Evolutionary conservation across 1,140 invertebrate genomes (phyloP).

Genomic region (Anastrepha obliqua): DNA sequence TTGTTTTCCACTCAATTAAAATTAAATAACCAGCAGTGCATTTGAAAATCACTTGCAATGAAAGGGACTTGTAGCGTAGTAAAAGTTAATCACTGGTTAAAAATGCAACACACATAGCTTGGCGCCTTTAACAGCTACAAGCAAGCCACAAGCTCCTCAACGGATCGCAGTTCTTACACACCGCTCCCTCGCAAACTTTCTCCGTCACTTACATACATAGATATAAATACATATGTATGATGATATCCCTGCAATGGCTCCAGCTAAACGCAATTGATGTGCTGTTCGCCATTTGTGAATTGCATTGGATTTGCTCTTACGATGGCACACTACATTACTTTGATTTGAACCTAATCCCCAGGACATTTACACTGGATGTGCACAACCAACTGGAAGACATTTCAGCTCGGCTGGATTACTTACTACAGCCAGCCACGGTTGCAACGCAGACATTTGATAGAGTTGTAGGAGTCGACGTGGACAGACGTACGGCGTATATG

Average conservation of each 20-base stretch:
- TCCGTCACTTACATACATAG: background rate
- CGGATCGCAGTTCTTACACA: background rate
- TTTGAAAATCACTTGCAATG: conserved; percentile 31
- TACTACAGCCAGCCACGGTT: background rate
- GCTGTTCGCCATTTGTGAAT: conserved; percentile 52
- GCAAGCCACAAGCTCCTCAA: background rate
- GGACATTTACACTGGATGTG: conserved; percentile 61
- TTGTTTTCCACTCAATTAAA: conserved; percentile 33
- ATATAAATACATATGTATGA: background rate
- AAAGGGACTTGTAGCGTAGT: conserved; percentile 10
- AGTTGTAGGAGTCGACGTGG: background rate
- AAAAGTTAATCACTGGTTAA: conserved; percentile 47
- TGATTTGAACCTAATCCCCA: conserved; percentile 71
- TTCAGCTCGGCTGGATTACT: conserved; percentile 38
- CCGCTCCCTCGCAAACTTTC: no score
- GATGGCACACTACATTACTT: conserved; percentile 70
- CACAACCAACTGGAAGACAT: conserved; percentile 56
- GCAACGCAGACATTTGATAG: conserved; percentile 4
- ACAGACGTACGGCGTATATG: background rate
- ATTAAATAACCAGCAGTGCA: background rate
- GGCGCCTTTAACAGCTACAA: background rate
- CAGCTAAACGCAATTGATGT: conserved; percentile 46
- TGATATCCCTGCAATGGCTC: background rate
- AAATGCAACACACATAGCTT: conserved; percentile 38
- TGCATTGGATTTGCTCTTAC: conserved; percentile 63